These are phyloP conservation scores for Acrocera orbiculus DNA, from an alignment of 2,888 invertebrate species.

Conservation along the genomic window DNA sequence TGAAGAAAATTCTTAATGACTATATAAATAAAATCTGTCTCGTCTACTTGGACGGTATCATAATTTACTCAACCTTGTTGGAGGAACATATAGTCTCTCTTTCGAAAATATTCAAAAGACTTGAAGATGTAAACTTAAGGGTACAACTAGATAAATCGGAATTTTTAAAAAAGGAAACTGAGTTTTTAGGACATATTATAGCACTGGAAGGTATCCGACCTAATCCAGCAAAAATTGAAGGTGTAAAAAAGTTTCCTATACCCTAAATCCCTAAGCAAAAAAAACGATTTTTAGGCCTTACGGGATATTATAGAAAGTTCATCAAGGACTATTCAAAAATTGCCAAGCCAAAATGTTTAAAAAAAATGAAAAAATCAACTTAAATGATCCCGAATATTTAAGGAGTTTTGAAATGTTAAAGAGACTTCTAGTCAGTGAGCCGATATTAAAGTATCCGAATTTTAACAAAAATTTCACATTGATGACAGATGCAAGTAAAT, in stretches of 20 bases:
- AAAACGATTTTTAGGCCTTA: slow-evolving; percentile 8
- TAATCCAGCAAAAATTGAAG: slow-evolving; percentile 11
- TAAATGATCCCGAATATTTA: too few relatives aligned
- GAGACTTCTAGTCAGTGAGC: too few relatives aligned
- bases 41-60: slow-evolving; percentile 15
- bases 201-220: slow-evolving; percentile 13
- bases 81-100: slow-evolving; percentile 11
- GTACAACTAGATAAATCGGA: slow-evolving; percentile 12
- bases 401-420: too few relatives aligned
- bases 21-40: slow-evolving; percentile 13
- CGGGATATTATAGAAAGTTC: slow-evolving; percentile 13
- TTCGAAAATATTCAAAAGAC: slow-evolving; percentile 9
- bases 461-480: slow-evolving; percentile 15
- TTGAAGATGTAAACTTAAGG: slow-evolving; percentile 9
- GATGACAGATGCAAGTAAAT: slow-evolving; percentile 17
- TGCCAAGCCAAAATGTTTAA: slow-evolving; percentile 4
- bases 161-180: slow-evolving; percentile 12
- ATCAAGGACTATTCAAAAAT: slow-evolving; percentile 22
- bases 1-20: slow-evolving; percentile 21
- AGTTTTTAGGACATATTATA: slow-evolving; percentile 17
- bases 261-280: slow-evolving; percentile 12
- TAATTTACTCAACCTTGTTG: slow-evolving; percentile 12
- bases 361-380: slow-evolving; percentile 9
- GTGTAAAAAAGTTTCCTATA: slow-evolving; percentile 10
- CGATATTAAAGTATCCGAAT: slow-evolving; percentile 12